Evolutionary conservation across 2,113 vertebrate species (phyloP), one percentile per base, ranked within the genome.

Genomic region (Mesoclemmys tuberculata): DNA sequence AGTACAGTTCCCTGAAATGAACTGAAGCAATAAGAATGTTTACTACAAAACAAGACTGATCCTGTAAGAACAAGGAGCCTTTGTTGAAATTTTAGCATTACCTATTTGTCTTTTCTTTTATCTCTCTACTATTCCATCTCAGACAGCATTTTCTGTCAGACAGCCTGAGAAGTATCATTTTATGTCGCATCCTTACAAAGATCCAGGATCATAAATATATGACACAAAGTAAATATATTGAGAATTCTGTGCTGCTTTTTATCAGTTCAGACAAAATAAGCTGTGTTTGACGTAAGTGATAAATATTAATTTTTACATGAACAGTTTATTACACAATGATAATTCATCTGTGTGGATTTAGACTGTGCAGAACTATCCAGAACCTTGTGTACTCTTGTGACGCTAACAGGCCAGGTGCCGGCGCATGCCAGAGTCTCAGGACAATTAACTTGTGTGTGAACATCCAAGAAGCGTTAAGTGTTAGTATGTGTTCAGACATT

Each of bases 271-370:
- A 93, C 10, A 80, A 91, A 95, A 71, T 0, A 0, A 81, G 89
- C 13, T 22, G 74, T 84, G 24, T 77, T 29, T 77, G 74, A 77
- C 27, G 74, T 44, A 93, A 90, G 18, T 78, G 26, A 49, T 54
- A 31, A 94, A 75, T 79, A 93, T 38, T 81, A 81, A 18, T 93
- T 90, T 91, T 87, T 49, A 87, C 27, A 54, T 87, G 35, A 86
- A 89, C n/a, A n/a, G 74, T 86, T 93, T 85, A 91, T 94, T 55
- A 93, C 24, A 7, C 5, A 90, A 31, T 46, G 84, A 80, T 61
- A 88, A 82, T 85, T 85, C 16, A 83, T 13, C 83, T 27, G 44
- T 27, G 44, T 56, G 31, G 48, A 56, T 83, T 85, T 9, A 71
- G 64, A 82, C 29, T 0, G 56, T 2, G 24, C 0, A 51, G 75